Evolutionary conservation across 2,113 vertebrate species (phyloP).

Genomic region (Carassius carassius): DNA sequence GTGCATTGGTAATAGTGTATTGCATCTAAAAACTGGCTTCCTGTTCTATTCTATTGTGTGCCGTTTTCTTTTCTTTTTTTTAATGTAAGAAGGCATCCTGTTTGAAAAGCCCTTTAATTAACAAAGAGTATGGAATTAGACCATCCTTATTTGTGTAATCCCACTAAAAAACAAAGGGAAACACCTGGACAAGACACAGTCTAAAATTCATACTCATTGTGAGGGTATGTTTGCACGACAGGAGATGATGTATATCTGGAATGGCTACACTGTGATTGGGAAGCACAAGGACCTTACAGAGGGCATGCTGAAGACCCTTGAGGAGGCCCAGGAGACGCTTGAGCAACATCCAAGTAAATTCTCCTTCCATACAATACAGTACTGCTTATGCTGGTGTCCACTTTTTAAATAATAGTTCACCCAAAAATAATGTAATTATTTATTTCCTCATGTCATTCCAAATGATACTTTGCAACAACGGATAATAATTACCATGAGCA

Average conservation of each 20-base stretch:
- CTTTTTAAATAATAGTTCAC: not conserved
- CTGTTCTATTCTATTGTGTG: not conserved
- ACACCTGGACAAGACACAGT: conserved; percentile 7
- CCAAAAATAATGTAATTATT: not conserved
- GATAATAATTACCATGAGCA: not conserved
- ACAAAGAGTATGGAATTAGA: conserved; percentile 5
- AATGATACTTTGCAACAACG: not conserved
- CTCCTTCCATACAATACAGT: not conserved
- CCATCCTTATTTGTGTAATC: not conserved
- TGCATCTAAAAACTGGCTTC: not conserved
- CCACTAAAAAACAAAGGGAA: not conserved
- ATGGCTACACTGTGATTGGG: conserved; percentile 94
- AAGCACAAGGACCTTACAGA: conserved; percentile 91
- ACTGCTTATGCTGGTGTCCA: not conserved
- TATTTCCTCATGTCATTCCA: not conserved
- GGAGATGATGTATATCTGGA: conserved; percentile 99
- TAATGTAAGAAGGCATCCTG: not conserved
- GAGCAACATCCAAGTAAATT: conserved; percentile 82
- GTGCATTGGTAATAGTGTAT: not conserved
- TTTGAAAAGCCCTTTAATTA: not conserved
- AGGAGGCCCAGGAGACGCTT: conserved; percentile 82
- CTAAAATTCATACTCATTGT: not conserved
- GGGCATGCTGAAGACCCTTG: conserved; percentile 88
- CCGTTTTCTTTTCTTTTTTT: not conserved
- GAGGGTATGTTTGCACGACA: conserved; percentile 62